Base-by-base conservation (phyloP, 2,797 vertebrate species). In the Gobionotothen gibberifrons region DNA sequence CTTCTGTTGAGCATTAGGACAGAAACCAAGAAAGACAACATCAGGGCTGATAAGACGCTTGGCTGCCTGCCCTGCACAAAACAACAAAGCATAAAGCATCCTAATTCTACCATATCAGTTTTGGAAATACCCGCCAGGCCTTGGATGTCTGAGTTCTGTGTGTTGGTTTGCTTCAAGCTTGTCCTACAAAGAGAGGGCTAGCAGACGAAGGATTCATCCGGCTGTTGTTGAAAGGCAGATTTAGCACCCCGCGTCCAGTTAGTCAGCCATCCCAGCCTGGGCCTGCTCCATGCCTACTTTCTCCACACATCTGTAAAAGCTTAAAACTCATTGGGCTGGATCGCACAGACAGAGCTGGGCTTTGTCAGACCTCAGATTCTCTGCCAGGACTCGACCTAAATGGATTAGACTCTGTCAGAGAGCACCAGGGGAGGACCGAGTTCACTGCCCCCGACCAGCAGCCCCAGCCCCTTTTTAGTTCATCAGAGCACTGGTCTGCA, bases 231-330 rank as follows among this genome's bases (percentile, higher is more conserved):
- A 90, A 89, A 89, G 83, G 60, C 73, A 72, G 79, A 85, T 88
- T 92, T 86, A 86, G 81, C 84, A 82, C 83, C 71, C 82, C 78
- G 76, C n/a, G 36, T 88, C 77, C 78, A 85, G 73, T 84, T 78
- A 90, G 88, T 82, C 73, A 79, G 79, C 79, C 62, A 47, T 74
- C 73, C 79, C 62, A 19, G 55, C 74, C 76, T 67, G 66, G 68
- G 66, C 69, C 78, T 77, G 72, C 78, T 79, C 73, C 83, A 65
- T 85, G 81, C 90, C 88, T 87, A 86, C 80, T 87, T 80, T 87
- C 80, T 76, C 78, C 74, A 70, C 89, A 92, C 94, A 93, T 93
- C 93, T 93, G 92, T 81, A 83, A 92, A 80, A 91, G 90, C 88
- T 93, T 92, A 90, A 83, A 85, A 84, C 83, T 81, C 88, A 85